Evolutionary conservation across 2,113 vertebrate genomes (phyloP), one percentile per base, ranked within the genome.

Genomic region (Chamaetylas fuelleborni): DNA sequence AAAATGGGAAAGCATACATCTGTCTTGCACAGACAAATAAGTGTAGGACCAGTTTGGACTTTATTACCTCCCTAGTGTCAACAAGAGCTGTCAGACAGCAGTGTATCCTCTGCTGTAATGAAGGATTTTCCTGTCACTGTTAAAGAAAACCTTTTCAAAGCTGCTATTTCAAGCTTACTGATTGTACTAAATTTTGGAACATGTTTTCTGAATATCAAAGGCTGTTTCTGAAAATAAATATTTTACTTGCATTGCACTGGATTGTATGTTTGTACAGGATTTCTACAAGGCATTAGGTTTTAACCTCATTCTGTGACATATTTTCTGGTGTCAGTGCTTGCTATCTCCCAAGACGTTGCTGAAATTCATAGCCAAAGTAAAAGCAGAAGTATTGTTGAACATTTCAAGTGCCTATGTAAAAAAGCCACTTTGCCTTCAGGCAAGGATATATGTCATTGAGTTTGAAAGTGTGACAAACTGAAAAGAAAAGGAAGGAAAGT

Each of bases 401-500:
- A 34, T 93, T 95, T 92, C 19, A 78, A 77, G 23, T 43, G 34
- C 72, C 54, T 92, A n/a, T 64, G 26, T 79, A 72, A 70, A 91
- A 97, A 94, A 81, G 8, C 0, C 1, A 34, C 62, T 60, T 48
- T 76, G 51, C 77, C 90, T 96, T 23, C 42, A 95, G 77, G 80
- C 17, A 90, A 53, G 25, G 33, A 64, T 88, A 38, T 66, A 72
- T 95, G 67, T 83, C 62, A 91, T 84, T 1, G 40, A 81, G 84
- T 96, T 86, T 90, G 57, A 92, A 96, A 95, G 40, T 38, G 64
- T 72, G 70, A 69, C 77, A 93, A 78, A 48, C 54, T 96, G 62
- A 93, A 95, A 94, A 74, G 81, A 89, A 94, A 97, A 94, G 77
- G 58, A 96, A 92, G 76, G 57, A 48, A 87, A 94, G 33, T 43